These are phyloP conservation scores for Anneissia japonica DNA, from an alignment of 35 echinoderm and acorn worm species.

Conservation along the genomic window DNA sequence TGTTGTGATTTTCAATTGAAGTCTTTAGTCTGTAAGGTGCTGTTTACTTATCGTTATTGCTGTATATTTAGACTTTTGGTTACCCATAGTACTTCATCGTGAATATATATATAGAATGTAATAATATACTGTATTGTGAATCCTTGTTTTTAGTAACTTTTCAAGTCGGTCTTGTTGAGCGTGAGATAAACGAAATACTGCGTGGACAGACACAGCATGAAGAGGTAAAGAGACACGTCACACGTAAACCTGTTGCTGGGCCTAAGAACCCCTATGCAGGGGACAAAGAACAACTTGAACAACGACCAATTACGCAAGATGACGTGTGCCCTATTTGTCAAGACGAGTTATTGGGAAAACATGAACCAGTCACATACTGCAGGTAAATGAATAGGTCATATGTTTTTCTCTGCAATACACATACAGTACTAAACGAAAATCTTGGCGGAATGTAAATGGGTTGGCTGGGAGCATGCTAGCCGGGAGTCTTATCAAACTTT, in stretches of 20 bases:
- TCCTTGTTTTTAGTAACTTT: constrained; percentile 54
- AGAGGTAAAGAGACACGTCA: constrained; percentile 5
- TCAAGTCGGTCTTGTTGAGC: constrained; percentile 78
- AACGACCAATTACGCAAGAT: constrained; percentile 80
- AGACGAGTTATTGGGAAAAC: constrained; percentile 73
- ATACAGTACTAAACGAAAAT: too few species aligned
- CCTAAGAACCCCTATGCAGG: constrained; percentile 11
- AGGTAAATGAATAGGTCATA: constrained; percentile 49
- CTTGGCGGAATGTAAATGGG: neutral
- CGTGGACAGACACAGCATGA: constrained; percentile 54
- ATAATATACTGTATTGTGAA: neutral
- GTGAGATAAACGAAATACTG: constrained; percentile 89
- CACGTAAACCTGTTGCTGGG: neutral
- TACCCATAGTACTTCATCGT: too few species aligned
- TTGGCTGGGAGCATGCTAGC: neutral
- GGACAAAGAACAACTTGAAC: constrained; percentile 51
- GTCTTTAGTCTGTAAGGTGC: too few species aligned
- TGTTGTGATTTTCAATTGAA: too few species aligned
- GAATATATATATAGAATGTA: neutral
- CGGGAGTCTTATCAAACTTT: neutral
- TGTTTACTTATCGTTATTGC: too few species aligned
- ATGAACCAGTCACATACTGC: constrained; percentile 94
- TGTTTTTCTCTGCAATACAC: too few species aligned
- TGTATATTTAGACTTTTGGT: too few species aligned
- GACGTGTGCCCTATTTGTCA: constrained; percentile 96